Evolutionary conservation across 2,888 invertebrate genomes (phyloP).

Genomic region (Pyralis farinalis): DNA sequence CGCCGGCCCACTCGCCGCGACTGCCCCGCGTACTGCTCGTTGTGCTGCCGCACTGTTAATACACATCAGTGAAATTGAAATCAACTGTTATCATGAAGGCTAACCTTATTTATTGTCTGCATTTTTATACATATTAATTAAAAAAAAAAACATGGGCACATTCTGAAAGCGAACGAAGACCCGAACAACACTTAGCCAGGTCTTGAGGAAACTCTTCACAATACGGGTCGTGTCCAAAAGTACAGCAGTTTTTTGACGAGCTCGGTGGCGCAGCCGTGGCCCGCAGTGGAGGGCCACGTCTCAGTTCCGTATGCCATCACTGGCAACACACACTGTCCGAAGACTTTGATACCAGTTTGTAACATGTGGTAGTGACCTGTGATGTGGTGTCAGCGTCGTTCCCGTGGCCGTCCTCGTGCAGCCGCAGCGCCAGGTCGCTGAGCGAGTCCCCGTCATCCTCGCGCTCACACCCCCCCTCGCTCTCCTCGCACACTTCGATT

Average conservation of each 20-base stretch:
- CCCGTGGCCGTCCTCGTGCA: slow-evolving; percentile 49
- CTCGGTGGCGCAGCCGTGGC: too few relatives aligned
- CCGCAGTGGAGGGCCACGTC: too few relatives aligned
- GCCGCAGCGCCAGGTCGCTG: slow-evolving; percentile 38
- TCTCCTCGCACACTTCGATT: slow-evolving; percentile 34
- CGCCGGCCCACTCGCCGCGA: slow-evolving; percentile 11
- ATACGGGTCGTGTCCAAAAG: too few relatives aligned
- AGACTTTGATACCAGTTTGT: too few relatives aligned
- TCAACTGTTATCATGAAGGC: too few relatives aligned
- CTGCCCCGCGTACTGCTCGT: slow-evolving; percentile 1
- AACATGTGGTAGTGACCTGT: too few relatives aligned
- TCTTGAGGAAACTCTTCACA: too few relatives aligned
- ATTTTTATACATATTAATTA: not conserved
- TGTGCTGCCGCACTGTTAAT: slow-evolving; percentile 18
- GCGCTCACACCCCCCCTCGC: slow-evolving; percentile 15
- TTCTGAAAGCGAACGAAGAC: not conserved
- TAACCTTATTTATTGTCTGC: not conserved
- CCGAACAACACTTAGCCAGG: too few relatives aligned
- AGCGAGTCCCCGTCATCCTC: slow-evolving; percentile 48
- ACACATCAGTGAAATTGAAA: too few relatives aligned
- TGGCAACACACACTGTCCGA: too few relatives aligned
- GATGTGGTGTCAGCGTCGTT: slow-evolving; percentile 35
- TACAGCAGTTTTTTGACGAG: too few relatives aligned
- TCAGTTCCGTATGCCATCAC: too few relatives aligned
- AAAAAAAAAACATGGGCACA: not conserved